Percentiles rank a stretch among this genome's conserved stretches.
phyloP scores from a whole-genome alignment of 2,888 invertebrate species.

The Polydrusus pterygomalis region DNA sequence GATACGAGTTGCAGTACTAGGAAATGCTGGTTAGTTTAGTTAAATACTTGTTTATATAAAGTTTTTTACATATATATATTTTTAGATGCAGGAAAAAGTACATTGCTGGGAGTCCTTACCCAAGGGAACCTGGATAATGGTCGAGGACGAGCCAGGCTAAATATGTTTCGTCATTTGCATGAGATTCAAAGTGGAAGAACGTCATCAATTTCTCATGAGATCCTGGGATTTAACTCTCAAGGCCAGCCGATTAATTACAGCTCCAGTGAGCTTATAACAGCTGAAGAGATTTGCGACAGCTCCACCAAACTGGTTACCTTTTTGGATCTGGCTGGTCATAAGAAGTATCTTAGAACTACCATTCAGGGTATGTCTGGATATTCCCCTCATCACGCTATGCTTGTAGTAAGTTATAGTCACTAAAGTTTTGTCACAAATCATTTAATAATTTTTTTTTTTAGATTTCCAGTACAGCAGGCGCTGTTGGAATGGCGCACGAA shows the following conservation, averaged over 20 bases:
- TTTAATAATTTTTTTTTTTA: conserved; percentile 67
- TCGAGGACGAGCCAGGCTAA: conserved; percentile 92
- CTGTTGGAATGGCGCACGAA: conserved; percentile 90
- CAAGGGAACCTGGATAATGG: conserved; percentile 98
- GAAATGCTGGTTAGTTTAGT: conserved; percentile 78
- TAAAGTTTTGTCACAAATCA: not conserved
- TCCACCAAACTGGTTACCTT: conserved; percentile 96
- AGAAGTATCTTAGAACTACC: conserved; percentile 96
- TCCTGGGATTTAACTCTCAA: conserved; percentile 93
- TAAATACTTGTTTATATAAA: not conserved
- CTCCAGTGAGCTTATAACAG: conserved; percentile 90
- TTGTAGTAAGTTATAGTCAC: conserved; percentile 78
- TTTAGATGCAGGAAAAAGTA: conserved; percentile 95
- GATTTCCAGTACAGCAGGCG: conserved; percentile 87
- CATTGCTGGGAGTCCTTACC: conserved; percentile 94
- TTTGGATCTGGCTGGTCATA: conserved; percentile 96
- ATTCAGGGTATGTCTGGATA: conserved; percentile 95
- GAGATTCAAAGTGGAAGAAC: conserved; percentile 96
- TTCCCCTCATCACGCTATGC: conserved; percentile 92
- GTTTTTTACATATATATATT: not conserved
- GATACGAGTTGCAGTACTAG: conserved; percentile 90
- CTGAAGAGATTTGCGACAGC: conserved; percentile 94
- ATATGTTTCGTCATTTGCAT: conserved; percentile 96
- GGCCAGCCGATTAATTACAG: conserved; percentile 91
- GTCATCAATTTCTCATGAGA: conserved; percentile 96